phyloP scores from a whole-genome alignment of 2,888 invertebrate species.

The Agrochola macilenta region DNA sequence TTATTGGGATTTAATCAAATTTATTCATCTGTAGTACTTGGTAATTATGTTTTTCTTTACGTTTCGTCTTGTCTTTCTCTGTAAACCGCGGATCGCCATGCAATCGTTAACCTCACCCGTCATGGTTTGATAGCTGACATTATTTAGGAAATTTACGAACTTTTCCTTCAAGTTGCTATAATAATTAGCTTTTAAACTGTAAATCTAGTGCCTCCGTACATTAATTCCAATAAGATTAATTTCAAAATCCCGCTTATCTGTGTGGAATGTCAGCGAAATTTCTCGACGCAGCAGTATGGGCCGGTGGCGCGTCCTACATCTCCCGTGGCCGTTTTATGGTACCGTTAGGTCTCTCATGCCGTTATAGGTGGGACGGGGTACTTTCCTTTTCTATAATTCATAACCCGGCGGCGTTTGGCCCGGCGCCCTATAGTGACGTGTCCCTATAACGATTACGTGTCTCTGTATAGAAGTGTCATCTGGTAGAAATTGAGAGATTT shows the following conservation, averaged over 20 bases:
- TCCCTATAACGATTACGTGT: conserved; percentile 78
- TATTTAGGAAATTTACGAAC: conserved; percentile 10
- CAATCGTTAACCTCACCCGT: conserved; percentile 51
- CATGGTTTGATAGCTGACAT: conserved; percentile 28
- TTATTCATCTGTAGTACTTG: conserved; percentile 69
- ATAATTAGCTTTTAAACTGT: conserved; percentile 7
- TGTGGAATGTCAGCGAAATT: conserved; percentile 76
- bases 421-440: conserved; percentile 76
- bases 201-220: conserved; percentile 26
- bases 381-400: conserved; percentile 73
- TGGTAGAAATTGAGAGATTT: conserved; percentile 40
- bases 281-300: conserved; percentile 79
- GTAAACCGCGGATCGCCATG: conserved; percentile 8
- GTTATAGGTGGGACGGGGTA: conserved; percentile 65
- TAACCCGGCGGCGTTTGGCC: conserved; percentile 56
- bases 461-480: conserved; percentile 60
- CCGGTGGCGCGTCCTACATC: conserved; percentile 81
- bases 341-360: conserved; percentile 74
- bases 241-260: conserved; percentile 50
- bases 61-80: conserved; percentile 19
- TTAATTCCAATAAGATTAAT: conserved; percentile 30
- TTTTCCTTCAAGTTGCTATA: background rate
- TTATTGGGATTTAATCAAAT: conserved; percentile 66
- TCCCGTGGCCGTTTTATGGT: conserved; percentile 61
- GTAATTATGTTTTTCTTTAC: conserved; percentile 71